Evolutionary conservation across 2,888 invertebrate genomes (phyloP), one percentile per base, ranked within the genome.

Genomic region (Acleris laterana): DNA sequence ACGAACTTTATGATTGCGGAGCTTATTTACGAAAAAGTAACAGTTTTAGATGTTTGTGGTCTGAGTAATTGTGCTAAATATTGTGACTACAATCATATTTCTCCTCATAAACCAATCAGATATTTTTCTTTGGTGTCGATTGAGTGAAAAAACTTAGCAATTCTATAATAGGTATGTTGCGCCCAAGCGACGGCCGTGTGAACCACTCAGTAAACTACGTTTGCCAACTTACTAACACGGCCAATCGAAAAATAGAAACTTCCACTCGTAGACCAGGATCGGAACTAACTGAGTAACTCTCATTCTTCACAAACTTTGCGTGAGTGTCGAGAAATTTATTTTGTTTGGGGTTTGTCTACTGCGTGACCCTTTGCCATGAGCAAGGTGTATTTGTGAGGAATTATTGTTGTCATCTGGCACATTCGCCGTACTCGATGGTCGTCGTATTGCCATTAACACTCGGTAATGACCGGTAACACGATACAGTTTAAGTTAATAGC

Each of bases 241-340:
- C 79, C 89, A 90, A 91, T 91, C 89, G 89, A 91, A 92, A 89
- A 90, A 90, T 90, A 89, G 81, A 88, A 90, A 91, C 87, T 92
- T 92, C 76, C 72, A 57, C 73, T 73, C 70, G 70, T 74, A 74
- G 76, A 77, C 80, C 79, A 82, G 81, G 80, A 84, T 85, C 84
- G 80, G 75, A 81, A 79, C 84, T 89, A 88, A 88, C 89, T 85
- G 82, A 85, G 85, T 89, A 90, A 90, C 89, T 86, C 86, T 86
- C 85, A 85, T 91, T 89, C 89, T 88, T 89, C 79, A 78, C 77
- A 74, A 89, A 90, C 82, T 89, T 87, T 82, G 80, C 81, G 82
- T 81, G 82, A 81, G 85, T 87, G 81, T 74, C 69, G 72, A 72
- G 76, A 84, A 87, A 84, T 86, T 84, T 89, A 89, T 86, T 84